These are phyloP conservation scores for Chiroxiphia lanceolata DNA, from an alignment of 2,797 vertebrate genomes.

Conservation along the genomic window DNA sequence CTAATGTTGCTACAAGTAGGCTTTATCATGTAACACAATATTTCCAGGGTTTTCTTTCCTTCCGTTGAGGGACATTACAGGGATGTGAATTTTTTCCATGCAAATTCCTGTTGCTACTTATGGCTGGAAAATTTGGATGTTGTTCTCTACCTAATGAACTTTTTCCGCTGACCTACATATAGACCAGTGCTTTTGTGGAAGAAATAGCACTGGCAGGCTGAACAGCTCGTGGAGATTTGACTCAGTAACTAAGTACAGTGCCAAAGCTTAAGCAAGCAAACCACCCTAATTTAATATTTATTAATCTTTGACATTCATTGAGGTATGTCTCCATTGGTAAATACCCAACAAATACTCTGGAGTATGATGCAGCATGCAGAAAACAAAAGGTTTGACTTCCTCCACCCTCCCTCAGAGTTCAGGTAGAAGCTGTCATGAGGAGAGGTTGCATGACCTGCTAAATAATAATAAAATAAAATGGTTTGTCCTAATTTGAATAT, in stretches of 20 bases:
- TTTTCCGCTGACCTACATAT: slow-evolving; percentile 5
- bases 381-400: background rate
- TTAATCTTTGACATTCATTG: slow-evolving; percentile 15
- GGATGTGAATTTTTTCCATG: background rate
- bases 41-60: background rate
- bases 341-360: background rate
- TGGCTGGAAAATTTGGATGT: background rate
- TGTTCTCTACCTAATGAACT: background rate
- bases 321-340: background rate
- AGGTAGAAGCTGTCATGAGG: background rate
- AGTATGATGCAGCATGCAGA: background rate
- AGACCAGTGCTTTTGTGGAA: background rate
- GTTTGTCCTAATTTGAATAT: background rate
- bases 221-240: background rate
- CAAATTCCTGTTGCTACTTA: background rate
- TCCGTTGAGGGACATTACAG: background rate
- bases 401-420: background rate
- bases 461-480: background rate
- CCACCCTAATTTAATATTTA: slow-evolving; percentile 30
- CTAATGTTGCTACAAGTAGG: background rate
- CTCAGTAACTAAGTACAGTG: background rate
- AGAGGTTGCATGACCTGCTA: background rate
- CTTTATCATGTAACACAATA: background rate
- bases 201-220: background rate
- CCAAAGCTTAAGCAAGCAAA: slow-evolving; percentile 19